A percentile compares a stretch with the other conserved stretches of the same genome.
Evolutionary conservation across 2,888 invertebrate species (phyloP).

Genomic region (Limnephilus auricula): DNA sequence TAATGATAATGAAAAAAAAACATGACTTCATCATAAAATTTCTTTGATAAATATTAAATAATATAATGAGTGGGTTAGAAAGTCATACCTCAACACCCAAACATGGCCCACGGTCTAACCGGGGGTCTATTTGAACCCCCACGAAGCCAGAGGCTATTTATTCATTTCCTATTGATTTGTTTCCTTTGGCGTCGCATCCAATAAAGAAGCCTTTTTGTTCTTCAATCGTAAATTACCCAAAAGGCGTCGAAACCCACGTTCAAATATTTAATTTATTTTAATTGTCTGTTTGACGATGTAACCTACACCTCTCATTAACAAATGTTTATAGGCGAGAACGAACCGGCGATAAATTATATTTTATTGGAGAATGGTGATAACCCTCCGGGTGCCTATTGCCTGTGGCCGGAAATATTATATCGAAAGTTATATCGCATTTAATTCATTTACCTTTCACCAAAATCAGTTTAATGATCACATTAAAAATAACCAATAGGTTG

Average conservation of each 20-base stretch:
- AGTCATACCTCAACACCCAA: not conserved
- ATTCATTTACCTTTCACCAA: not conserved
- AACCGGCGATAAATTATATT: not conserved
- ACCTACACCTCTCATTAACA: constrained; percentile 52
- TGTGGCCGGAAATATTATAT: not conserved
- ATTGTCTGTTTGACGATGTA: constrained; percentile 54
- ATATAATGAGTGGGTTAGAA: not conserved
- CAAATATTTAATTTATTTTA: constrained; percentile 61
- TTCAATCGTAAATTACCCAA: constrained; percentile 50
- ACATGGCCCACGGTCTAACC: not conserved
- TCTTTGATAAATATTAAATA: not conserved
- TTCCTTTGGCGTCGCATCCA: constrained; percentile 41
- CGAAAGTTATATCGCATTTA: not conserved
- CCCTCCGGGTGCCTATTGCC: not conserved
- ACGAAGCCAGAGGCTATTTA: constrained; percentile 23
- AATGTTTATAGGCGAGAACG: constrained; percentile 10
- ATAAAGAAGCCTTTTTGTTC: constrained; percentile 44
- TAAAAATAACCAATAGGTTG: not conserved
- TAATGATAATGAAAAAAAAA: not conserved
- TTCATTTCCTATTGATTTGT: constrained; percentile 43
- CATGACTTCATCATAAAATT: not conserved
- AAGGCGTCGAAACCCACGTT: constrained; percentile 22
- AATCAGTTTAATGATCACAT: not conserved
- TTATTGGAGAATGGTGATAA: not conserved
- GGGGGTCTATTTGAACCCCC: constrained; percentile 37